Evolutionary conservation across 1,140 invertebrate genomes (phyloP), one percentile per base, ranked within the genome.

Genomic region (Sitophilus oryzae): DNA sequence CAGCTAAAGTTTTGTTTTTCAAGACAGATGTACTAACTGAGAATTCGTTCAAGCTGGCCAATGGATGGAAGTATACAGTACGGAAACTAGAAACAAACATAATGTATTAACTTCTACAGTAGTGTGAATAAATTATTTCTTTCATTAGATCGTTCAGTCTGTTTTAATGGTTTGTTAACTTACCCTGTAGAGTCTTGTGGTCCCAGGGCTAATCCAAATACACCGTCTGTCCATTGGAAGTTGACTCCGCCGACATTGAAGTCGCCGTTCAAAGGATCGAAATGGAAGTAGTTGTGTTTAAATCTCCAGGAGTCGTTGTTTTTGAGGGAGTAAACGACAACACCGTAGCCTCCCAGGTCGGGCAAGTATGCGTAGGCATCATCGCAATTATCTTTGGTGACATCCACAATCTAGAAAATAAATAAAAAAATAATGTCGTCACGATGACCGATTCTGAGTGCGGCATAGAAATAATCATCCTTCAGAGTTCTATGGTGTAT

Each of bases 251-350:
- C 82, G 5, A 88, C 77, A 60, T 81, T 83, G 63, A 80, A 86
- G 48, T 84, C 78, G 6, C 85, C 85, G 54, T 83, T 74, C 8
- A 89, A 66, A 0, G 87, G 86, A 67, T 91, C 86, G 46, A 89
- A 87, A 70, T 86, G 77, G 78, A 91, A 89, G 71, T 81, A 91
- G 66, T 89, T 85, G 63, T 91, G 86, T 52, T 81, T 73, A 2
- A 89, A 77, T 19, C 86, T 76, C 81, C 85, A 89, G 0, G 86
- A 87, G 50, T 84, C 79, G 59, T 89, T 80, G 11, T 83, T 76
- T 35, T 81, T 79, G 58, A 82, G 76, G 34, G 81, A 84, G 65
- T 89, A 91, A 1, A 89, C 86, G 0, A 89, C 79, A 0, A 91
- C 65, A 10, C 83, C 84, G 61, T 86, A 86, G 9, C 73, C 83